Evolutionary conservation across 2,797 vertebrate genomes (phyloP), one percentile per base, ranked within the genome.

Genomic region (Anas bernieri): DNA sequence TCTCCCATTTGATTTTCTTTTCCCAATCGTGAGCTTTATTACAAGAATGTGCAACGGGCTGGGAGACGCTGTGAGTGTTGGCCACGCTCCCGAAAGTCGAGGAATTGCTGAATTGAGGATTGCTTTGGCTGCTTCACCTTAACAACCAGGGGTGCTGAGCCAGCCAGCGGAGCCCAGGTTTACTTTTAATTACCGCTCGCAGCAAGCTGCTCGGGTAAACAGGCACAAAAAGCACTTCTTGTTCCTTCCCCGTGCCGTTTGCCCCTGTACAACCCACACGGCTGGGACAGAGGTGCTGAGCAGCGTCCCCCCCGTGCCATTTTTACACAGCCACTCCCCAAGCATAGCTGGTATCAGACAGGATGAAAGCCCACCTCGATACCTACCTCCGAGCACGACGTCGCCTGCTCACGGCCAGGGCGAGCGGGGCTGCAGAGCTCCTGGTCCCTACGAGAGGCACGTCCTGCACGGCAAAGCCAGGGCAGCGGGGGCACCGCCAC

Each of bases 101-200:
- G 93, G 83, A 95, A 96, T 81, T 90, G 95, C 95, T 96, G 95
- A 96, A 93, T 5, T 90, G 95, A 95, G 93, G 92, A 95, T 81
- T 94, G 87, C 86, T 91, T 79, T 94, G 83, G 94, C 94, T 74
- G 93, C 95, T 88, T 90, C 59, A 86, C 76, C 89, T 95, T 92
- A 78, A 67, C 77, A 90, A 83, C 59, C 2, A 59, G 85, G 83
- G 87, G 91, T 61, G 89, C 91, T 92, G 77, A 89, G 86, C 83
- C 90, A 95, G 88, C 74, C 94, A 88, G 67, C 45, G 59, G 74
- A 76, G 88, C 8, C 74, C 82, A 83, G 77, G 89, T 92, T 96
- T 90, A 92, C 93, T 93, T 97, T 95, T 90, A 96, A 92, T 93
- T 93, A 93, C 77, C 0, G 4, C 74, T 81, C 31, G 31, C 87